phyloP scores from a whole-genome alignment of 2,797 vertebrate species.

The Micromesistius poutassou region DNA sequence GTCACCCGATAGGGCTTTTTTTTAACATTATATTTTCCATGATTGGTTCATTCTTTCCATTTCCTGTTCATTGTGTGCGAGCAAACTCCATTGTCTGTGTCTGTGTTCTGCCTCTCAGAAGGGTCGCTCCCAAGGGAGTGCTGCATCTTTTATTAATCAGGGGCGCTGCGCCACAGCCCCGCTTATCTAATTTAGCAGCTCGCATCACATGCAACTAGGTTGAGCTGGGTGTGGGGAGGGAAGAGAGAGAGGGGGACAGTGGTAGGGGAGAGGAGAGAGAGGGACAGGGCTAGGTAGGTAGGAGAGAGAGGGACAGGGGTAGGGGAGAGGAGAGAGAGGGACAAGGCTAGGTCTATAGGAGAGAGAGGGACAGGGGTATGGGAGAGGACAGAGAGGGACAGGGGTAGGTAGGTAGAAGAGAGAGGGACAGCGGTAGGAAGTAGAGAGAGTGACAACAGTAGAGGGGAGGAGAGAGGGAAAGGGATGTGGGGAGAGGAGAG shows the following conservation, averaged over 20 bases:
- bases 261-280: constrained; percentile 1
- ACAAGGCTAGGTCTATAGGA: constrained; percentile 49
- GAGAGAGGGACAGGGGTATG: constrained; percentile 33
- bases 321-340: constrained; percentile 4
- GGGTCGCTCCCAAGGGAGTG: constrained; percentile 72
- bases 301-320: not conserved
- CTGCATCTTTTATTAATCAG: constrained; percentile 87
- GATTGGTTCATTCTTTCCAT: constrained; percentile 74
- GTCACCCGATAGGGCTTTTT: constrained; percentile 57
- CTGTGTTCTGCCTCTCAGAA: constrained; percentile 62
- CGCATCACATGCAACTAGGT: constrained; percentile 71
- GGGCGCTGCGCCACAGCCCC: constrained; percentile 70
- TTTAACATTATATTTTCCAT: constrained; percentile 76
- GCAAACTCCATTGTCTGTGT: constrained; percentile 72
- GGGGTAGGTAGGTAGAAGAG: too few species aligned
- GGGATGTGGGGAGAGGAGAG: too few species aligned
- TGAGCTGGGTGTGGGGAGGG: constrained; percentile 44
- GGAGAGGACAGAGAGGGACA: too few species aligned
- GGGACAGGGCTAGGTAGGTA: constrained; percentile 34
- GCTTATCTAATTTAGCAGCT: constrained; percentile 85
- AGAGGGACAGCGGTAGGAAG: too few species aligned
- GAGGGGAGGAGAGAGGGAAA: too few species aligned
- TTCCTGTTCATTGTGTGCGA: constrained; percentile 78
- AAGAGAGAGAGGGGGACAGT: constrained; percentile 7
- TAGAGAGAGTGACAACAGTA: too few species aligned